Conservation (phyloP, 2,113 vertebrate species). For the Istiophorus platypterus region DNA sequence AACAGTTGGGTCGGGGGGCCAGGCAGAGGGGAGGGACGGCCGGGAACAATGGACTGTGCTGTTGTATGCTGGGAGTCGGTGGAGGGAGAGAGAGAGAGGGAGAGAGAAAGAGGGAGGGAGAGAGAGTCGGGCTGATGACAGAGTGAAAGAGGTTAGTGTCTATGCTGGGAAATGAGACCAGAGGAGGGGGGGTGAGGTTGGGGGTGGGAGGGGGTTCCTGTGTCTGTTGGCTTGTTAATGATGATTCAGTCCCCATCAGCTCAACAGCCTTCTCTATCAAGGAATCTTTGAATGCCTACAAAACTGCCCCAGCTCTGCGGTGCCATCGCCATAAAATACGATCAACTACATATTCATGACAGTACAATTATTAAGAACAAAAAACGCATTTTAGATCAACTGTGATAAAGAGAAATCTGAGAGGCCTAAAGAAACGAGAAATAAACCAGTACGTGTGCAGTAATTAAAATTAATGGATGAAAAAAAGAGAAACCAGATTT, state of each 20-base stretch:
- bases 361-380: neutral
- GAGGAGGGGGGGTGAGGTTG: constrained; percentile 23
- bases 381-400: neutral
- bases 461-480: too few relatives aligned
- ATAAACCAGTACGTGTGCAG: too few relatives aligned
- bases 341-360: neutral
- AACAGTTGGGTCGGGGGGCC: constrained; percentile 82
- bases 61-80: constrained; percentile 81
- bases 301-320: constrained; percentile 21
- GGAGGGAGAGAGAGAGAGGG: constrained; percentile 58
- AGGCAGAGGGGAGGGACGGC: constrained; percentile 76
- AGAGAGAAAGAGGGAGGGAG: constrained; percentile 66
- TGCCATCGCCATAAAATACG: constrained; percentile 6
- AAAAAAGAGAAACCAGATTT: too few relatives aligned
- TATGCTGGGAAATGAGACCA: constrained; percentile 82
- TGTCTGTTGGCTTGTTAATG: constrained; percentile 82
- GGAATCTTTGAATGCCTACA: constrained; percentile 54
- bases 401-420: too few relatives aligned
- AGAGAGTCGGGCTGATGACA: constrained; percentile 73
- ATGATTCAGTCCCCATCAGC: constrained; percentile 82
- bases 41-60: constrained; percentile 93
- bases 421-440: too few relatives aligned
- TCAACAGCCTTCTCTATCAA: constrained; percentile 75
- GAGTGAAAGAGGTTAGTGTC: constrained; percentile 83
- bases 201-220: constrained; percentile 70